phyloP scores from a whole-genome alignment of 2,113 vertebrate species.

The Bubalus kerabau region DNA sequence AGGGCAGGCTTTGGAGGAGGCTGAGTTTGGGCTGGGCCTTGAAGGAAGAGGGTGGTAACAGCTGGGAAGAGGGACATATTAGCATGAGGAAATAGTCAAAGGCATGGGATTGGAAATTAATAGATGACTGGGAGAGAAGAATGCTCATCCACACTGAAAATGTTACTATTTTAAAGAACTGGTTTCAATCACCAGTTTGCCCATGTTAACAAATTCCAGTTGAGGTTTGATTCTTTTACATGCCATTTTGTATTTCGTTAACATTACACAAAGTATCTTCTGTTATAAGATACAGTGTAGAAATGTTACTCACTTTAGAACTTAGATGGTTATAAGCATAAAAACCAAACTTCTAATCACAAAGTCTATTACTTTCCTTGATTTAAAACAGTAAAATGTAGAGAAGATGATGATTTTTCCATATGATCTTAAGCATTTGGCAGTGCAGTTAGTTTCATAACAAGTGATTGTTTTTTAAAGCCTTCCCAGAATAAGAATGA shows the following conservation, averaged over 20 bases:
- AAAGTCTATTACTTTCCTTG: slow-evolving; percentile 41
- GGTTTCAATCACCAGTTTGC: neutral
- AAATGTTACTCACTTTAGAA: slow-evolving; percentile 45
- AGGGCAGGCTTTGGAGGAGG: neutral
- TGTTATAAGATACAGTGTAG: neutral
- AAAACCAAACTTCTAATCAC: slow-evolving; percentile 42
- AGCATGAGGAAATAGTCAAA: neutral
- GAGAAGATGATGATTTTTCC: slow-evolving; percentile 27
- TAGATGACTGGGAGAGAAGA: neutral
- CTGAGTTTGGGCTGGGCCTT: neutral
- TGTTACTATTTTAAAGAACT: neutral
- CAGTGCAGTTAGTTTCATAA: slow-evolving; percentile 67
- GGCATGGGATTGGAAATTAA: neutral
- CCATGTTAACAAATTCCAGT: neutral
- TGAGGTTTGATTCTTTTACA: neutral
- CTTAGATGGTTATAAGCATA: slow-evolving; percentile 17
- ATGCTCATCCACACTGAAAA: neutral
- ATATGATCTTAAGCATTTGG: slow-evolving; percentile 21
- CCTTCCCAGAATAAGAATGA: slow-evolving; percentile 64
- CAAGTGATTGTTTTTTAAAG: slow-evolving; percentile 53
- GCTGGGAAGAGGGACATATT: neutral
- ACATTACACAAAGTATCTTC: neutral
- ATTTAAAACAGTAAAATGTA: slow-evolving; percentile 20
- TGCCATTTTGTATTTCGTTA: slow-evolving; percentile 20
- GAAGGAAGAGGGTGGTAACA: neutral